Percentiles rank a stretch among this genome's conserved stretches.
Evolutionary conservation across 2,113 vertebrate species (phyloP).

Genomic region (Xenotilapia caudafasciata): DNA sequence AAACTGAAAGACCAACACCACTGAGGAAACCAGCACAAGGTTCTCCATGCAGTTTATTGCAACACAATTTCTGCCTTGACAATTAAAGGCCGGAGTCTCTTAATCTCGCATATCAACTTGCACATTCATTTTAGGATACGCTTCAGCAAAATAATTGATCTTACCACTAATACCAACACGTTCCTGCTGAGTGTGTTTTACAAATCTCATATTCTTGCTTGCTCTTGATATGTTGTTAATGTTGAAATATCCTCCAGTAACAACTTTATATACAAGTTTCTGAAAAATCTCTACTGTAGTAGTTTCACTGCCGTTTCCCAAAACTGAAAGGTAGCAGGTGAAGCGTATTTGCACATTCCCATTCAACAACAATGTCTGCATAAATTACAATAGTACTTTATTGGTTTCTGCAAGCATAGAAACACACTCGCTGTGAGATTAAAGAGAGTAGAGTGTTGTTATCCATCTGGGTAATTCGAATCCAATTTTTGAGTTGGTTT

Average conservation of each 20-base stretch:
- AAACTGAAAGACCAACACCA: background rate
- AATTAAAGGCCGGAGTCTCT: background rate
- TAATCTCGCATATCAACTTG: slow-evolving; percentile 8
- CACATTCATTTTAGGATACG: background rate
- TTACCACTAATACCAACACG: background rate
- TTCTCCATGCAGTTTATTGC: slow-evolving; percentile 42
- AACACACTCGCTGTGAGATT: background rate
- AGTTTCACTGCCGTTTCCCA: background rate
- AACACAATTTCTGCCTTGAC: background rate
- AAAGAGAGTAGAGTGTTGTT: background rate
- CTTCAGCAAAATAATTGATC: background rate
- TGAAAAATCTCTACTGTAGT: background rate
- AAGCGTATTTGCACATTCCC: background rate
- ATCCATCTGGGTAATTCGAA: background rate
- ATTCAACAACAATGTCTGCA: background rate
- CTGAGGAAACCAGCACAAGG: background rate
- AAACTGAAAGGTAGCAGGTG: background rate
- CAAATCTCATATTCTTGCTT: background rate
- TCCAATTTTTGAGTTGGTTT: background rate
- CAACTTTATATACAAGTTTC: background rate
- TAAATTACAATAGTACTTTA: background rate
- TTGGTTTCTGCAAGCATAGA: background rate
- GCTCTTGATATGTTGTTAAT: background rate
- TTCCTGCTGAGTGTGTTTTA: background rate
- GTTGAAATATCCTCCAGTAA: background rate